Evolutionary conservation across 2,113 vertebrate genomes (phyloP).

Genomic region (Leptodactylus fuscus): DNA sequence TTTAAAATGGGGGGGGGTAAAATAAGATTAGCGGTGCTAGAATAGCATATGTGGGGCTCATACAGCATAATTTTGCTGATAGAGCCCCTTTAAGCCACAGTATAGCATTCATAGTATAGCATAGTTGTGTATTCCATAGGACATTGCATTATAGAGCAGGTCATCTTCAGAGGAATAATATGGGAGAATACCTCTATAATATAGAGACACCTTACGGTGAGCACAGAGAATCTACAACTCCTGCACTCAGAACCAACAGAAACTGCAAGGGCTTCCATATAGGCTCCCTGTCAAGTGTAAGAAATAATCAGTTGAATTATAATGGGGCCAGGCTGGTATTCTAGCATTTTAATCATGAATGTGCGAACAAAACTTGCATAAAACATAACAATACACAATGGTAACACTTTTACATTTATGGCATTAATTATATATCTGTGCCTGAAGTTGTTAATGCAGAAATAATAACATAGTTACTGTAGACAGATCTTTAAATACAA

Average conservation of each 20-base stretch:
- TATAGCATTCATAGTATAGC: too few species aligned
- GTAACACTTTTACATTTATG: slow-evolving; percentile 13
- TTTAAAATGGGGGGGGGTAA: too few species aligned
- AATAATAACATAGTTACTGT: slow-evolving; percentile 49
- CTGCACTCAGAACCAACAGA: too few species aligned
- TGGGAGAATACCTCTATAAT: not conserved
- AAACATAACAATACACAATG: not conserved
- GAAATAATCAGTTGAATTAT: too few species aligned
- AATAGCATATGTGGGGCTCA: too few species aligned
- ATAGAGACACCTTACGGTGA: not conserved
- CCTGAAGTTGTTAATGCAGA: slow-evolving; percentile 36
- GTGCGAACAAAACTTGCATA: slow-evolving; percentile 13
- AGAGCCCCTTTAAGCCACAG: too few species aligned
- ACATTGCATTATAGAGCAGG: too few species aligned
- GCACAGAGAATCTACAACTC: not conserved
- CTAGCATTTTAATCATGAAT: not conserved
- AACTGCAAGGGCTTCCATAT: too few species aligned
- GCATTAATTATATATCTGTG: slow-evolving; percentile 51
- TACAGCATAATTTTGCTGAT: too few species aligned
- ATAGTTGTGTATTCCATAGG: too few species aligned
- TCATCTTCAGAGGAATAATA: not conserved
- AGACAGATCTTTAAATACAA: slow-evolving; percentile 47
- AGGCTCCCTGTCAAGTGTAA: not conserved
- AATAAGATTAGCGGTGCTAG: too few species aligned
- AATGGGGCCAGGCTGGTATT: not conserved